Evolutionary conservation across 2,888 invertebrate species (phyloP).

Genomic region (Zelleria hepariella): DNA sequence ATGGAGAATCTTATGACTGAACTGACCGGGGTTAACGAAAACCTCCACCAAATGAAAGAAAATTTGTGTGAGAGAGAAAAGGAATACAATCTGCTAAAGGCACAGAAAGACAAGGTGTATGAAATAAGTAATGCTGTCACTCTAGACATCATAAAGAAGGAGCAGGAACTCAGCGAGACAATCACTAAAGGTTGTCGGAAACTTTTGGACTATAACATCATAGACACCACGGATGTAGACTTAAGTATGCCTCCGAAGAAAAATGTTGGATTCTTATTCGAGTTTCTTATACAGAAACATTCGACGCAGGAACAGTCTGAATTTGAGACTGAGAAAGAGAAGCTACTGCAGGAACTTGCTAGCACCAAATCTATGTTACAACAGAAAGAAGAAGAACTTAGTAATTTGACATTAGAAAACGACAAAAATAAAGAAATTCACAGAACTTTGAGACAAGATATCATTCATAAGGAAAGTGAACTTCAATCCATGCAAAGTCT

Average conservation of each 20-base stretch:
- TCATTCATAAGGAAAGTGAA: constrained; percentile 27
- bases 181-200: constrained; percentile 30
- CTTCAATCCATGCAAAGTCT: constrained; percentile 22
- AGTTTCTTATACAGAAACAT: constrained; percentile 22
- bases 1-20: constrained; percentile 29
- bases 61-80: constrained; percentile 39
- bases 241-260: constrained; percentile 22
- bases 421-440: constrained; percentile 25
- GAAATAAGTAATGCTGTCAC: constrained; percentile 54
- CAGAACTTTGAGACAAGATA: constrained; percentile 20
- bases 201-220: constrained; percentile 29
- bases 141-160: constrained; percentile 43
- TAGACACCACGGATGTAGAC: constrained; percentile 27
- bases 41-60: constrained; percentile 31
- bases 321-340: constrained; percentile 13
- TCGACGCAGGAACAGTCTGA: constrained; percentile 6
- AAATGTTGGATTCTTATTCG: constrained; percentile 32
- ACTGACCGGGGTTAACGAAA: constrained; percentile 29
- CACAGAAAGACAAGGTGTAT: constrained; percentile 41
- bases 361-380: constrained; percentile 24
- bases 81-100: constrained; percentile 37
- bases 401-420: constrained; percentile 20
- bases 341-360: constrained; percentile 26
- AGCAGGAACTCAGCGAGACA: constrained; percentile 33
- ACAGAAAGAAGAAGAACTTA: constrained; percentile 30